Conservation (phyloP, 2,797 vertebrate species). For the Chrosomus eos region DNA sequence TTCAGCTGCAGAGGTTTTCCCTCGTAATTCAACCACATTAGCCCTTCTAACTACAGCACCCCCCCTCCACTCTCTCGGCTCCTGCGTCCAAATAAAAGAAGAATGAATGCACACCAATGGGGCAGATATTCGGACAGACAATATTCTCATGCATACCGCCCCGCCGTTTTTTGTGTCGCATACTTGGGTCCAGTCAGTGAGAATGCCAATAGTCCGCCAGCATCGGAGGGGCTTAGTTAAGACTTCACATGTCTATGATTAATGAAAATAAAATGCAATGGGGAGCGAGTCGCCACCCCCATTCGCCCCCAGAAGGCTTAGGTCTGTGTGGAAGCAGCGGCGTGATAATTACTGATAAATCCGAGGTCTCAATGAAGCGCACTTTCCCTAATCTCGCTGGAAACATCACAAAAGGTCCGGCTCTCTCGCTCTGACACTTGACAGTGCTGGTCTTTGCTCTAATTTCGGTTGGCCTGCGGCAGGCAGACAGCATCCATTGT, state of each 20-base stretch:
- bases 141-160: constrained; percentile 43
- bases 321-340: constrained; percentile 48
- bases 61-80: neutral
- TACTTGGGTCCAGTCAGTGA: constrained; percentile 30
- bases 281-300: constrained; percentile 21
- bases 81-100: constrained; percentile 40
- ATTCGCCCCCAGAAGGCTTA: constrained; percentile 36
- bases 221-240: constrained; percentile 55
- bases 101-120: constrained; percentile 44
- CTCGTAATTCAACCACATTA: constrained; percentile 59
- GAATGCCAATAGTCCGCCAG: constrained; percentile 48
- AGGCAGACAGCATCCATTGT: constrained; percentile 52
- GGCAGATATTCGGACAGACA: constrained; percentile 34
- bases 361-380: constrained; percentile 62
- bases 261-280: constrained; percentile 58
- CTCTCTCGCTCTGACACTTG: constrained; percentile 47
- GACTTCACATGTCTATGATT: constrained; percentile 59
- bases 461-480: constrained; percentile 51
- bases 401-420: constrained; percentile 58
- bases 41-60: constrained; percentile 30
- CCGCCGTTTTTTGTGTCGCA: constrained; percentile 28
- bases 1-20: constrained; percentile 48
- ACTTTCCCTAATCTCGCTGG: constrained; percentile 62
- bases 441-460: constrained; percentile 50
- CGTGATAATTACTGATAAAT: constrained; percentile 65